Percentiles rank a stretch among this genome's conserved stretches.
phyloP scores from a whole-genome alignment of 2,888 invertebrate genomes.

The Cheilosia impressa region DNA sequence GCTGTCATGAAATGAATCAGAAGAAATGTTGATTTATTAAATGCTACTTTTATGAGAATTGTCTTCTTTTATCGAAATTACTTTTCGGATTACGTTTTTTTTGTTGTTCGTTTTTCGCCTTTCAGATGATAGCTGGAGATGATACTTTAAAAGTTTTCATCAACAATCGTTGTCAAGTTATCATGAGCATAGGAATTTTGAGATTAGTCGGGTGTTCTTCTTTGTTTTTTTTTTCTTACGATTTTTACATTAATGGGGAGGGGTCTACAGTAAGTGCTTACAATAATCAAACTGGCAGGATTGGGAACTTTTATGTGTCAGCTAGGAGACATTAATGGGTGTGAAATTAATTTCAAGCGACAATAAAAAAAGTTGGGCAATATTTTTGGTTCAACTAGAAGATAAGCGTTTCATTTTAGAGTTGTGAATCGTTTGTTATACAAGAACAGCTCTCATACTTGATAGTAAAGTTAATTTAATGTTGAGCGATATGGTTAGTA shows the following conservation, averaged over 20 bases:
- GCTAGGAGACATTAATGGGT: slow-evolving; percentile 32
- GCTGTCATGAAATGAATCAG: slow-evolving; percentile 72
- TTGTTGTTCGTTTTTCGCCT: slow-evolving; percentile 20
- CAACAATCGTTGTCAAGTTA: slow-evolving; percentile 64
- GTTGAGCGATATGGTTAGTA: no score
- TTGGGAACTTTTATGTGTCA: slow-evolving; percentile 31
- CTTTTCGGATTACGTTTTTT: slow-evolving; percentile 41
- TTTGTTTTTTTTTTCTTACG: slow-evolving; percentile 24
- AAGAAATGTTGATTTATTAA: slow-evolving; percentile 75
- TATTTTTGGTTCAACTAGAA: not conserved
- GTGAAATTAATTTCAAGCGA: slow-evolving; percentile 34
- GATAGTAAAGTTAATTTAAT: no score
- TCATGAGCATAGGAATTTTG: slow-evolving; percentile 43
- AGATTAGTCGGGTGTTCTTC: slow-evolving; percentile 24
- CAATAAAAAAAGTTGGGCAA: slow-evolving; percentile 9
- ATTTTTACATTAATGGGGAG: slow-evolving; percentile 30
- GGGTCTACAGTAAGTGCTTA: slow-evolving; percentile 37
- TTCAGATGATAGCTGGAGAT: slow-evolving; percentile 37
- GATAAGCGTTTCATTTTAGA: slow-evolving; percentile 9
- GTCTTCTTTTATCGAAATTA: slow-evolving; percentile 50
- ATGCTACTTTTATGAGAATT: slow-evolving; percentile 70
- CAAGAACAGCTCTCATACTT: no score
- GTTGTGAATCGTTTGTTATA: not conserved
- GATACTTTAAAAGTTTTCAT: slow-evolving; percentile 63
- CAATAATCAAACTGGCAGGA: slow-evolving; percentile 26